These are phyloP conservation scores for Rhinichthys klamathensis DNA, from an alignment of 2,113 vertebrate genomes.

Conservation along the genomic window DNA sequence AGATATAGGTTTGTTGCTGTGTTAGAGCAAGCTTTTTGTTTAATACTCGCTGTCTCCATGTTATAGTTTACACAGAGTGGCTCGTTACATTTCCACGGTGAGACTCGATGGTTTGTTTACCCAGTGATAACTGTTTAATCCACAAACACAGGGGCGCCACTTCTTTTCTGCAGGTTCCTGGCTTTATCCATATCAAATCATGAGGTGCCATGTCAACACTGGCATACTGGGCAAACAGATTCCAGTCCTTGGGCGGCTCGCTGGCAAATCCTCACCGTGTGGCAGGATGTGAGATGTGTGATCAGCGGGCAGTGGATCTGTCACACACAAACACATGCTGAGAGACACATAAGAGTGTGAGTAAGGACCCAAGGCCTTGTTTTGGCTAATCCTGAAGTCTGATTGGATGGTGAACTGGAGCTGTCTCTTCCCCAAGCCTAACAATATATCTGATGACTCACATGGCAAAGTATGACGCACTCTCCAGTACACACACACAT, in stretches of 20 bases:
- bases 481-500: constrained; percentile 39
- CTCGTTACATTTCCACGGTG: constrained; percentile 23
- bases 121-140: constrained; percentile 27
- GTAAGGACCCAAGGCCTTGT: constrained; percentile 45
- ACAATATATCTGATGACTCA: constrained; percentile 69
- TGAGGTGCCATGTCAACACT: constrained; percentile 21
- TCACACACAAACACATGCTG: constrained; percentile 16
- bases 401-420: constrained; percentile 43
- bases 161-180: constrained; percentile 21
- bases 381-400: constrained; percentile 30
- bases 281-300: constrained; percentile 28
- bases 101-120: constrained; percentile 22
- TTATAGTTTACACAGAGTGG: not conserved
- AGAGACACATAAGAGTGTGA: constrained; percentile 35
- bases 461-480: constrained; percentile 68
- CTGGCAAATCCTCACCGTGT: constrained; percentile 1
- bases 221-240: constrained; percentile 18
- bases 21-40: not conserved
- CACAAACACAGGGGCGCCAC: not conserved
- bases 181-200: constrained; percentile 6
- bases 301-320: constrained; percentile 22
- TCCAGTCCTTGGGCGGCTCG: not conserved
- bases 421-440: constrained; percentile 61
- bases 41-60: constrained; percentile 2
- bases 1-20: not conserved